phyloP scores from a whole-genome alignment of 2,797 vertebrate genomes.

The Sus cebifrons region DNA sequence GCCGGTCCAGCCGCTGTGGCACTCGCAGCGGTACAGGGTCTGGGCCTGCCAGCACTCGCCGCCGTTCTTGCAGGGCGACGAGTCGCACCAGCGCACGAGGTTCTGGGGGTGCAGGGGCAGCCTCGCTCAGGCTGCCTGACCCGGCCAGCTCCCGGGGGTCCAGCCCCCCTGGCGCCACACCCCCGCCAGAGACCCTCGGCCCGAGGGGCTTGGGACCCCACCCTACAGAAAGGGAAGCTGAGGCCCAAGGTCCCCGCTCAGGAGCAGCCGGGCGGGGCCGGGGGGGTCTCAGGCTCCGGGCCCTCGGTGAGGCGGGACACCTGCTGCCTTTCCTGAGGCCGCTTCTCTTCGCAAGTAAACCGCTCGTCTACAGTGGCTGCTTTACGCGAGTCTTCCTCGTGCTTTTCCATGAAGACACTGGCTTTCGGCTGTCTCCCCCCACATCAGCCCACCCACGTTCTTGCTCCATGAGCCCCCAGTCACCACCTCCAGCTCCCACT shows the following conservation, averaged over 20 bases:
- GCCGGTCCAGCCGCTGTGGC: constrained; percentile 96
- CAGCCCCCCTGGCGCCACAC: fast-evolving
- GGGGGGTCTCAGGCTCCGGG: background rate
- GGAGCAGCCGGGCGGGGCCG: no score
- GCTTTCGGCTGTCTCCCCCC: fast-evolving
- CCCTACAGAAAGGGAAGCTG: fast-evolving
- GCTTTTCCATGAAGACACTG: fast-evolving
- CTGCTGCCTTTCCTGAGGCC: background rate
- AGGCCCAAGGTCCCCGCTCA: fast-evolving
- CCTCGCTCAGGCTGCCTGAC: fast-evolving
- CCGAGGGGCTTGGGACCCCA: fast-evolving
- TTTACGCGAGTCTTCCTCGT: fast-evolving
- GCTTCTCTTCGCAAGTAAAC: no score
- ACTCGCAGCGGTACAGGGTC: constrained; percentile 95
- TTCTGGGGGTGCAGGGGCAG: constrained; percentile 89
- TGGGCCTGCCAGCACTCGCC: constrained; percentile 96
- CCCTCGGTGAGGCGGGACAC: background rate
- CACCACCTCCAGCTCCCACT: fast-evolving
- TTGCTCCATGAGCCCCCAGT: fast-evolving
- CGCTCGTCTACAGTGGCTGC: background rate
- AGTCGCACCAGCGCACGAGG: constrained; percentile 97
- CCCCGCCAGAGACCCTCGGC: fast-evolving
- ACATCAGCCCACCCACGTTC: fast-evolving
- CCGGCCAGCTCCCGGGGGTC: fast-evolving
- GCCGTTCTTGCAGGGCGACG: constrained; percentile 96